Percentiles rank a stretch among this genome's conserved stretches.
Conservation (phyloP, 1,140 invertebrate species). For the Pseudomyrmex concolor region DNA sequence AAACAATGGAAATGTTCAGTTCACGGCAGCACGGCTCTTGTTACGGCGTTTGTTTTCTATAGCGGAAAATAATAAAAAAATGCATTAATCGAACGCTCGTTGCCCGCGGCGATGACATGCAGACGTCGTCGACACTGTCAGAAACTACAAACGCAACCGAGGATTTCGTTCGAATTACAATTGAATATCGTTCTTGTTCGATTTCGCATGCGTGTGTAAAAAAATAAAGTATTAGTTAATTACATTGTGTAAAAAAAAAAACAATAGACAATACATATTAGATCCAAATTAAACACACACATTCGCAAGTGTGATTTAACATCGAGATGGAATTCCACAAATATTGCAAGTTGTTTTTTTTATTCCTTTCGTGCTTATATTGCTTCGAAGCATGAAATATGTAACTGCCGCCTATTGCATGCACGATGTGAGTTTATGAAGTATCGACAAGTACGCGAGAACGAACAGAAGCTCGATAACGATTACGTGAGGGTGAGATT, state of each 20-base stretch:
- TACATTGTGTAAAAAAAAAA: background rate
- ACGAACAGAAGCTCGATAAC: constrained; percentile 11
- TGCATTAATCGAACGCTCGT: constrained; percentile 50
- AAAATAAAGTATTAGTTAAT: background rate
- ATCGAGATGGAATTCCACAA: background rate
- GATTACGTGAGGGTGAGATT: constrained; percentile 43
- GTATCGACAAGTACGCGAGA: background rate
- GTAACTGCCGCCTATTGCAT: background rate
- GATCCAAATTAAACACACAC: background rate
- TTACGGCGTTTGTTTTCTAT: constrained; percentile 55
- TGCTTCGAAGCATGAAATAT: background rate
- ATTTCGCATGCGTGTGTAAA: background rate
- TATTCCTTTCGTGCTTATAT: background rate
- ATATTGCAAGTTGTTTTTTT: background rate
- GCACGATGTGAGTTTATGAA: background rate
- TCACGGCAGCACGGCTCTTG: constrained; percentile 46
- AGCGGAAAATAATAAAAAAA: constrained; percentile 53
- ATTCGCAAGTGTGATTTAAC: background rate
- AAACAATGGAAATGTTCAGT: constrained; percentile 59
- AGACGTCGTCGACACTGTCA: constrained; percentile 9
- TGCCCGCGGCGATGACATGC: constrained; percentile 45
- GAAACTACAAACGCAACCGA: constrained; percentile 6
- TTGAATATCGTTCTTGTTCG: constrained; percentile 24
- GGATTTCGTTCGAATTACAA: background rate
- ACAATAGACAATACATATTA: no score